Percentiles rank a stretch among this genome's conserved stretches.
These are phyloP conservation scores for Pseudomyrmex cubaensis DNA, from an alignment of 1,140 invertebrate species.

Conservation along the genomic window DNA sequence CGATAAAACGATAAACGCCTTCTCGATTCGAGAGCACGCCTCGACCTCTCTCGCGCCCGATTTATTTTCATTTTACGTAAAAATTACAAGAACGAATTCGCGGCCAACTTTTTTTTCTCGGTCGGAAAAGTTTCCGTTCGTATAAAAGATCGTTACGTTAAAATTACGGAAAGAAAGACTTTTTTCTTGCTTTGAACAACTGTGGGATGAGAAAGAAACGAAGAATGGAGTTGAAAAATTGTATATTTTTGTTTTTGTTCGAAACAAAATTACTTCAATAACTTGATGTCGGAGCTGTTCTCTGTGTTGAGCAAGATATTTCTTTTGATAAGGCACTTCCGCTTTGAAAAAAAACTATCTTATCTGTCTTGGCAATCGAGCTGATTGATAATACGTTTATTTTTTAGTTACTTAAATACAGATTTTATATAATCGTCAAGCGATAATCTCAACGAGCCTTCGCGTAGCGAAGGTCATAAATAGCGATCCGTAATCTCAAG, in stretches of 20 bases:
- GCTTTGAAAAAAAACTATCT: too few species aligned
- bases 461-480: too few species aligned
- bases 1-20: conserved; percentile 42
- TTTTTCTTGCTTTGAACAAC: neutral
- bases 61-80: neutral
- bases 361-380: too few species aligned
- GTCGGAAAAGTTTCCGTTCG: neutral
- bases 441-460: too few species aligned
- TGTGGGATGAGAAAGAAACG: neutral
- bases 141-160: neutral
- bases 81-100: neutral
- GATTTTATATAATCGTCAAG: too few species aligned
- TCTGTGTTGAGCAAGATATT: neutral
- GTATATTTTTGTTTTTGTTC: neutral
- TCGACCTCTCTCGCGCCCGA: conserved; percentile 13
- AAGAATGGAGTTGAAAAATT: neutral
- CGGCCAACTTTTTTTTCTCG: neutral
- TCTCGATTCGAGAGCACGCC: too few species aligned
- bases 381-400: too few species aligned
- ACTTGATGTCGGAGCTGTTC: neutral
- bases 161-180: neutral
- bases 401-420: too few species aligned
- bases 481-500: conserved; percentile 27
- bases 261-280: neutral
- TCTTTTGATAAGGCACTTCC: neutral